phyloP scores from a whole-genome alignment of 2,888 invertebrate genomes.

The Exephanes ischioxanthus region DNA sequence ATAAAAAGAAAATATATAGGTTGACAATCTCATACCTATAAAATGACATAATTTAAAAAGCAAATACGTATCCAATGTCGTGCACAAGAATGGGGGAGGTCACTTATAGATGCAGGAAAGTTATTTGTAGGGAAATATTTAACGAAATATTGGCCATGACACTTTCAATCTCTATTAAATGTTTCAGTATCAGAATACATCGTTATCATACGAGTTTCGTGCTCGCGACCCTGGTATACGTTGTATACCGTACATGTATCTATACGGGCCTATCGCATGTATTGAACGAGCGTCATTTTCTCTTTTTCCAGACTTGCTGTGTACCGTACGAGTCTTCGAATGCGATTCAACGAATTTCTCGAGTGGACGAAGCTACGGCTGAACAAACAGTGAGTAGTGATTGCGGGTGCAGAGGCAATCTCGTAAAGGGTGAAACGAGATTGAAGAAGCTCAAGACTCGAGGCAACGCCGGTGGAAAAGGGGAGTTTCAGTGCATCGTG shows the following conservation, averaged over 20 bases:
- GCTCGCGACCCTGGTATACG: background rate
- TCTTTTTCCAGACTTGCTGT: slow-evolving; percentile 48
- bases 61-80: background rate
- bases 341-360: slow-evolving; percentile 41
- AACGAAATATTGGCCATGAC: no score
- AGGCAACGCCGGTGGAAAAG: slow-evolving; percentile 24
- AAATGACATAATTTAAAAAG: background rate
- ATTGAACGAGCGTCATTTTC: slow-evolving; percentile 3
- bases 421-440: slow-evolving; percentile 24
- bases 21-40: background rate
- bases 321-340: slow-evolving; percentile 39
- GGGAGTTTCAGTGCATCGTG: background rate
- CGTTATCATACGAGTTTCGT: background rate
- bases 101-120: background rate
- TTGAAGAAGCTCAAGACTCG: slow-evolving; percentile 40
- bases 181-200: background rate
- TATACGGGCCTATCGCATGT: background rate
- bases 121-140: background rate
- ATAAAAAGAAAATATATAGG: background rate
- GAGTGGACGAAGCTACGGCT: slow-evolving; percentile 41
- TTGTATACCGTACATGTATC: background rate
- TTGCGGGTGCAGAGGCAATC: slow-evolving; percentile 42
- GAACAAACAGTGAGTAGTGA: slow-evolving; percentile 47
- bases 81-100: background rate
- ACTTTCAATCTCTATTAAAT: no score